phyloP scores from a whole-genome alignment of 1,140 invertebrate genomes.

The Ceratina calcarata region DNA sequence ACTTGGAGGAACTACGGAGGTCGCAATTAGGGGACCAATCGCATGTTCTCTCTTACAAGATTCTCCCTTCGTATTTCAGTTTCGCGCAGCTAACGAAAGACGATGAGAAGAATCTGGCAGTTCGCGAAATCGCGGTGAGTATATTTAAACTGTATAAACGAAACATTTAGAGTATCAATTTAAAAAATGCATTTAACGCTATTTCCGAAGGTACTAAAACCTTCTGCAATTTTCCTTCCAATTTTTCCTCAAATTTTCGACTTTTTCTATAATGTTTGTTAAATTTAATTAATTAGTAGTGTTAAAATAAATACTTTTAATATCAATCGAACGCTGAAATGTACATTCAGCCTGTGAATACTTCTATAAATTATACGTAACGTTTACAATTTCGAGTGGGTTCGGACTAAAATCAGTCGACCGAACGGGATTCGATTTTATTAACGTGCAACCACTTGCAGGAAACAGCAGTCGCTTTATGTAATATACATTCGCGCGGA shows the following conservation, averaged over 20 bases:
- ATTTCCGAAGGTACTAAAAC: too few relatives aligned
- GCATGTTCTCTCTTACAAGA: slow-evolving; percentile 58
- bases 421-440: not conserved
- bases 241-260: too few relatives aligned
- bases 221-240: too few relatives aligned
- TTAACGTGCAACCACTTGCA: slow-evolving; percentile 6
- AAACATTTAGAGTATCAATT: not conserved
- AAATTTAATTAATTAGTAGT: too few relatives aligned
- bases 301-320: too few relatives aligned
- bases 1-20: slow-evolving; percentile 66
- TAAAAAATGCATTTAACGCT: too few relatives aligned
- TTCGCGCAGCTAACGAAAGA: slow-evolving; percentile 40
- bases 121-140: slow-evolving; percentile 44
- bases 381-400: too few relatives aligned
- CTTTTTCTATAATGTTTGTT: too few relatives aligned
- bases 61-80: slow-evolving; percentile 51
- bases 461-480: slow-evolving; percentile 6
- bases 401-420: not conserved
- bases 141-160: not conserved
- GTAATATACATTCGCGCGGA: not conserved
- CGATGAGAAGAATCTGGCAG: slow-evolving; percentile 30
- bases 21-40: slow-evolving; percentile 27
- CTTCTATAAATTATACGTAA: too few relatives aligned
- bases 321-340: too few relatives aligned
- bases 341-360: too few relatives aligned